Percentiles rank a stretch among this genome's conserved stretches.
Evolutionary conservation across 2,113 vertebrate species (phyloP).

Genomic region (Hyla sarda): DNA sequence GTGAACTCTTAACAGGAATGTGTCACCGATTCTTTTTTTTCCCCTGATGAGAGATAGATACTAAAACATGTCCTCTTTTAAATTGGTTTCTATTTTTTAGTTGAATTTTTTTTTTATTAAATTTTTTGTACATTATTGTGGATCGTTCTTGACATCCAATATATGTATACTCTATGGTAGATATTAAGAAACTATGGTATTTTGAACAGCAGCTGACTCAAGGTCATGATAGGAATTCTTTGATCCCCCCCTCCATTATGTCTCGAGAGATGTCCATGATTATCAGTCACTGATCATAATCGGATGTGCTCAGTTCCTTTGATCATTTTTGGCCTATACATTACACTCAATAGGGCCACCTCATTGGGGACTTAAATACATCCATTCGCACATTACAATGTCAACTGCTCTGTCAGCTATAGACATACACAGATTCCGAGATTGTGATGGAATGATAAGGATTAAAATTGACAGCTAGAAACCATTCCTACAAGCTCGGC

Average conservation of each 20-base stretch:
- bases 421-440: constrained; percentile 34
- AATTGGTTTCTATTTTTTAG: no score
- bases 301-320: constrained; percentile 54
- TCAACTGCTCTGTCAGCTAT: constrained; percentile 43
- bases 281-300: constrained; percentile 57
- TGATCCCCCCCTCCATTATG: constrained; percentile 31
- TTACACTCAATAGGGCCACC: constrained; percentile 51
- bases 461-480: constrained; percentile 21
- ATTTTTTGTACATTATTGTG: background rate
- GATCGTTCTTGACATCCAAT: no score
- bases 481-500: constrained; percentile 33
- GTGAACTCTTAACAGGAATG: no score
- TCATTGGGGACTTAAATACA: constrained; percentile 45
- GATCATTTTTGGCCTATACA: constrained; percentile 55
- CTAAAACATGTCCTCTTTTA: no score
- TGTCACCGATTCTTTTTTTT: no score
- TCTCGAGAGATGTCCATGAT: constrained; percentile 47
- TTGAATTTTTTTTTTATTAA: no score
- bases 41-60: no score
- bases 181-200: background rate
- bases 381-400: constrained; percentile 56
- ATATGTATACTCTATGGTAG: background rate
- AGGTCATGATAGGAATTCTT: constrained; percentile 55
- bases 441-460: constrained; percentile 10
- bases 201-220: constrained; percentile 27